phyloP scores from a whole-genome alignment of 2,113 vertebrate genomes.

The Pelecanoides urinatrix region DNA sequence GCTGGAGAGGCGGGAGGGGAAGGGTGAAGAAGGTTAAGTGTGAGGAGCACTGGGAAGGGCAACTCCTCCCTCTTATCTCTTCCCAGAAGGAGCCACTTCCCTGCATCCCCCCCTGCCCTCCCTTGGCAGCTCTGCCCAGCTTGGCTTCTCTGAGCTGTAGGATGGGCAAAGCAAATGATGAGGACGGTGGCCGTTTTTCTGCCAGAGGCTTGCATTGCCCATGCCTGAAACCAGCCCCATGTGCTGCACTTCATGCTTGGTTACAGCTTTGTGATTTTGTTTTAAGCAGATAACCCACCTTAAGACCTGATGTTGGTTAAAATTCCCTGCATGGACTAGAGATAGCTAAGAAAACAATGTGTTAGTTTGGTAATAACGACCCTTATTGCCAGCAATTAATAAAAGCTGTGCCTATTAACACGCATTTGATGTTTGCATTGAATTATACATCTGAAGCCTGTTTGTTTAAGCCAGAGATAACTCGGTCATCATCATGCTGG shows the following conservation, averaged over 20 bases:
- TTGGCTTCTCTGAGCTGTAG: background rate
- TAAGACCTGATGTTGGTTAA: background rate
- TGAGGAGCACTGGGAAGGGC: background rate
- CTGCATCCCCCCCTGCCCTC: background rate
- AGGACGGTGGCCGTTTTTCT: accelerated
- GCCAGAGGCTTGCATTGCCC: background rate
- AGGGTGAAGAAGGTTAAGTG: background rate
- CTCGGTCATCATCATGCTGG: background rate
- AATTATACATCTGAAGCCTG: background rate
- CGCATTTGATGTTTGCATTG: background rate
- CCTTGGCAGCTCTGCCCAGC: background rate
- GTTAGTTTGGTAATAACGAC: background rate
- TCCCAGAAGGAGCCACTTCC: background rate
- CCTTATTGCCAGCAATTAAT: background rate
- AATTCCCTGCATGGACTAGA: background rate
- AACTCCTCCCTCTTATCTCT: background rate
- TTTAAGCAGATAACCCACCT: background rate
- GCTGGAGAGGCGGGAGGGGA: too few species aligned
- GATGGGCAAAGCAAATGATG: background rate
- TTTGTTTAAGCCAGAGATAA: background rate
- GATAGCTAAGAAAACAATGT: background rate
- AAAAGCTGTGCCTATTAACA: background rate
- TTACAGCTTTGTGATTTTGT: background rate
- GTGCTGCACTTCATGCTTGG: background rate
- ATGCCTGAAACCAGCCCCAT: background rate